These are phyloP conservation scores for Apostichopus californicus DNA, from an alignment of 35 echinoderm and acorn worm genomes.

Conservation along the genomic window DNA sequence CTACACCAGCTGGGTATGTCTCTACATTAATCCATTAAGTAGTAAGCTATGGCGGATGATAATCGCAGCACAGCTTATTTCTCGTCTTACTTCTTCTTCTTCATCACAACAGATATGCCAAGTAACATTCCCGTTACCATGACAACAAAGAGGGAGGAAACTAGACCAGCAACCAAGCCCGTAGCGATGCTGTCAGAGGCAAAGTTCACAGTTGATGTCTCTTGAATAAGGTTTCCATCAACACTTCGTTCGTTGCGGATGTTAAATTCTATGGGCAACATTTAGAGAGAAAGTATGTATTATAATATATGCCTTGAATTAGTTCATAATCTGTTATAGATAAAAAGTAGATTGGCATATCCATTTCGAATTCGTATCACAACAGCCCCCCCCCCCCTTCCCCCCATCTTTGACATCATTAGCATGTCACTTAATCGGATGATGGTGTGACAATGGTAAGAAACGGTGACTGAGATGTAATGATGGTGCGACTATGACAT, in stretches of 20 bases:
- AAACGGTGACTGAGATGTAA: no score
- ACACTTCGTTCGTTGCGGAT: not conserved
- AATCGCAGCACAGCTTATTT: not conserved
- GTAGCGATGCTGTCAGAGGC: constrained; percentile 14
- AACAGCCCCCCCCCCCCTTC: no score
- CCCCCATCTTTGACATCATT: no score
- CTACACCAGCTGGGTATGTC: no score
- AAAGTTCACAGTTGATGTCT: not conserved
- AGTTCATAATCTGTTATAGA: not conserved
- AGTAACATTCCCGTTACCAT: not conserved
- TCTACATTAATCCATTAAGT: no score
- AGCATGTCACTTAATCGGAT: no score
- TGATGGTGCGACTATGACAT: no score
- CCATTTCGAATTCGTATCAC: no score
- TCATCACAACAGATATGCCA: not conserved
- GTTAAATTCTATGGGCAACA: not conserved
- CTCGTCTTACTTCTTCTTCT: not conserved
- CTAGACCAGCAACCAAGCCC: constrained; percentile 3
- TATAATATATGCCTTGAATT: not conserved
- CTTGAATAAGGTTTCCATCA: not conserved
- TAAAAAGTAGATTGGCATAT: not conserved
- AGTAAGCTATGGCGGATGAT: no score
- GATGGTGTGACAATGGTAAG: no score
- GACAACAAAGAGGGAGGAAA: constrained; percentile 40
- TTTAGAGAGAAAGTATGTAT: not conserved